Conservation (phyloP, 2,113 vertebrate species). For the Boleophthalmus pectinirostris region DNA sequence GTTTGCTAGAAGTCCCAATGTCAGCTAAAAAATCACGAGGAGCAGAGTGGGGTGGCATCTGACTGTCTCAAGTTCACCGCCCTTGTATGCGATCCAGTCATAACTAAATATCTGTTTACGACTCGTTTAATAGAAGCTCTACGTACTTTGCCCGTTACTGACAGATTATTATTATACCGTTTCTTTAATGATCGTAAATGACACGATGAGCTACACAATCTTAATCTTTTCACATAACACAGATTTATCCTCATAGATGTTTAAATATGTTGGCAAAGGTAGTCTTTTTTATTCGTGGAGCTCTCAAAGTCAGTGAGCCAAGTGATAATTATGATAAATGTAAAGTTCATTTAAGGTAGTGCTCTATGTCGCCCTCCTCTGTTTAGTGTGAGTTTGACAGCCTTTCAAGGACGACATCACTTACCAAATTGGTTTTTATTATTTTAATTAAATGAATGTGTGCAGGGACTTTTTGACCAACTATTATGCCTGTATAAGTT, state of each 20-base stretch:
- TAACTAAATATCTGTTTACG: neutral
- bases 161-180: too few relatives aligned
- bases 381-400: neutral
- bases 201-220: neutral
- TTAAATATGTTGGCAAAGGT: neutral
- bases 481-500: too few relatives aligned
- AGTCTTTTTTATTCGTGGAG: neutral
- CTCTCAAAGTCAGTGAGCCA: neutral
- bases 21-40: neutral
- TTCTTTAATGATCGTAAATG: neutral
- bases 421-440: neutral
- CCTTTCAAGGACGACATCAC: neutral
- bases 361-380: constrained; percentile 8
- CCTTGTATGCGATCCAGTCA: neutral
- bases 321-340: neutral
- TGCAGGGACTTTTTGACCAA: too few relatives aligned
- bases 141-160: neutral
- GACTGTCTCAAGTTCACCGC: constrained; percentile 1
- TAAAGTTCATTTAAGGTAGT: constrained; percentile 13
- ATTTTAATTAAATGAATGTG: neutral
- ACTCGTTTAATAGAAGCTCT: neutral
- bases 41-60: neutral
- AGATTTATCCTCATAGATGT: neutral
- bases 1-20: neutral
- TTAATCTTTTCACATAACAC: too few relatives aligned